A percentile compares a stretch with the other conserved stretches of the same genome.
These are phyloP conservation scores for Amblyraja radiata DNA, from an alignment of 2,797 vertebrate genomes.

Conservation along the genomic window DNA sequence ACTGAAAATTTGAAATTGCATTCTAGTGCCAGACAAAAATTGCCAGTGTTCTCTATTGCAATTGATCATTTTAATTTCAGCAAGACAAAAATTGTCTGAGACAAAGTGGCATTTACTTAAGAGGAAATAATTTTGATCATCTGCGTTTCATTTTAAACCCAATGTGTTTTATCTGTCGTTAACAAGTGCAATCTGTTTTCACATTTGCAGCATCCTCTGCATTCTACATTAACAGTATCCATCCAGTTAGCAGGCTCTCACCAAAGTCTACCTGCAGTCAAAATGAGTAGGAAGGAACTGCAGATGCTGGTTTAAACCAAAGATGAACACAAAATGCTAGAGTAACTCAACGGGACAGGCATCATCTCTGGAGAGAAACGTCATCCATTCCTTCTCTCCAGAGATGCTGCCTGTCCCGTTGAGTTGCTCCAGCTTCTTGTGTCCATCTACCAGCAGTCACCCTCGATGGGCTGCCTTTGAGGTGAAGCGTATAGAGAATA, in stretches of 20 bases:
- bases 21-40: background rate
- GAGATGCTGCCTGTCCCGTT: too few species aligned
- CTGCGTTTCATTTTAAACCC: background rate
- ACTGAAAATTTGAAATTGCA: background rate
- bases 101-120: background rate
- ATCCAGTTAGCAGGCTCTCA: background rate
- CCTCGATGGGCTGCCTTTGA: background rate
- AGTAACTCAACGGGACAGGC: too few species aligned
- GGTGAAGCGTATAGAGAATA: background rate
- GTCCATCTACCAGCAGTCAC: background rate
- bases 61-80: background rate
- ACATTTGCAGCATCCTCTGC: background rate
- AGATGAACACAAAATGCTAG: too few species aligned
- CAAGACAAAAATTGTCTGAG: background rate
- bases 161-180: background rate
- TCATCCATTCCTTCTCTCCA: too few species aligned
- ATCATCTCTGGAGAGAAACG: too few species aligned
- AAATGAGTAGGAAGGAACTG: too few species aligned
- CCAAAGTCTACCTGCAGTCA: background rate
- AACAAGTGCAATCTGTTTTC: background rate
- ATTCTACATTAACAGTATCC: background rate
- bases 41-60: background rate
- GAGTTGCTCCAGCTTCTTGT: too few species aligned
- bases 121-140: background rate
- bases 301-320: too few species aligned